phyloP scores from a whole-genome alignment of 1,140 invertebrate genomes.

The Mya arenaria region DNA sequence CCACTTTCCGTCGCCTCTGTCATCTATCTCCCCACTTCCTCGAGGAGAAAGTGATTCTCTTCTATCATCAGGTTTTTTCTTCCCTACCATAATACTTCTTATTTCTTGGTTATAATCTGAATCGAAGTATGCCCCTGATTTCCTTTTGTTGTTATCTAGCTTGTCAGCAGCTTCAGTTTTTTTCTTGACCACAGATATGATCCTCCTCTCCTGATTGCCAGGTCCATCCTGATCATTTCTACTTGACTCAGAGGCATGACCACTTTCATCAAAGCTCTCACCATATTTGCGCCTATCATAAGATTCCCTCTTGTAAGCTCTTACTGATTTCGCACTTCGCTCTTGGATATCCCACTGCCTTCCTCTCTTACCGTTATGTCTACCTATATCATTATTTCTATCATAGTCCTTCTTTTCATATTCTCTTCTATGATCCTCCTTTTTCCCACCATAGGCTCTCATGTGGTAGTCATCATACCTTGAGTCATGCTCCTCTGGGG shows the following conservation, averaged over 20 bases:
- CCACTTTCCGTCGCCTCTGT: slow-evolving; percentile 17
- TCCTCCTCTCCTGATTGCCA: neutral
- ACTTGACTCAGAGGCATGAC: too few relatives aligned
- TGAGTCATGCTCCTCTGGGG: slow-evolving; percentile 17
- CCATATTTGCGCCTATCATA: too few relatives aligned
- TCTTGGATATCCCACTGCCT: too few relatives aligned
- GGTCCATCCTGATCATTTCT: neutral
- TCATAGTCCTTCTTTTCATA: neutral
- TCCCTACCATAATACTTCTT: slow-evolving; percentile 8
- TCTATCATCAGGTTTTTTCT: neutral
- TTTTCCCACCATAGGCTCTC: slow-evolving; percentile 2
- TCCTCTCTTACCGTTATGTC: too few relatives aligned
- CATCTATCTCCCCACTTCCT: neutral
- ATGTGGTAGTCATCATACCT: slow-evolving; percentile 16
- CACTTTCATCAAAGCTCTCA: too few relatives aligned
- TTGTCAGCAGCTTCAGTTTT: neutral
- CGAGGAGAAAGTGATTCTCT: neutral
- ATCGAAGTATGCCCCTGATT: neutral
- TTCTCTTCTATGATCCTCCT: neutral
- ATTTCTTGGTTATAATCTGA: neutral
- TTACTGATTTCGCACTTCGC: too few relatives aligned
- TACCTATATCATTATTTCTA: too few relatives aligned
- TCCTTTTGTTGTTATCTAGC: neutral
- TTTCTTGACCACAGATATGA: slow-evolving; percentile 19
- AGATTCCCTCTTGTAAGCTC: too few relatives aligned